Conservation (phyloP, 2,113 vertebrate species). For the Corythornis cristatus region DNA sequence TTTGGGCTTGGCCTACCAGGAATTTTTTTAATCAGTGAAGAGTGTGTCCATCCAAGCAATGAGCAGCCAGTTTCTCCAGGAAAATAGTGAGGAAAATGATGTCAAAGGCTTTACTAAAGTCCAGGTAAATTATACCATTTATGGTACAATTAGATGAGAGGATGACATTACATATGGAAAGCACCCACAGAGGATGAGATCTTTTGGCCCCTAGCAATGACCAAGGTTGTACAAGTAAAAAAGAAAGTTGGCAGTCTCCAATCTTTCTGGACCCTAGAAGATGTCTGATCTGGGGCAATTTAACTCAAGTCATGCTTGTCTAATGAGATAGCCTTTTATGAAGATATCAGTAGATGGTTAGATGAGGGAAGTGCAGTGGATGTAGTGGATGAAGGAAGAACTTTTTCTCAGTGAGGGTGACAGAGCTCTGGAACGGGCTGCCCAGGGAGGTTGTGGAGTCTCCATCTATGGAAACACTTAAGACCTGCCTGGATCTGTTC, state of each 20-base stretch:
- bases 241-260: not conserved
- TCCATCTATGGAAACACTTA: no score
- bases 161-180: not conserved
- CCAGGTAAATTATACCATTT: not conserved
- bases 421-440: no score
- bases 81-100: not conserved
- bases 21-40: not conserved
- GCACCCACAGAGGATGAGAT: not conserved
- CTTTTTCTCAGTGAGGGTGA: no score
- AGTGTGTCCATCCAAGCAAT: accelerated
- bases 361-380: no score
- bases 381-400: no score
- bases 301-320: not conserved
- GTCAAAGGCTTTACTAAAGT: not conserved
- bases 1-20: accelerated
- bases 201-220: not conserved
- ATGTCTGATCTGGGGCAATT: not conserved
- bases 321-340: no score
- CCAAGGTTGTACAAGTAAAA: not conserved
- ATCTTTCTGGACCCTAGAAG: not conserved
- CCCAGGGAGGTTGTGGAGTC: no score
- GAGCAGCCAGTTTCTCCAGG: not conserved
- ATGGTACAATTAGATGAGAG: not conserved
- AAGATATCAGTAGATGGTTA: no score
- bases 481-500: no score